Evolutionary conservation across 2,797 vertebrate species (phyloP).

Genomic region (Helarctos malayanus): DNA sequence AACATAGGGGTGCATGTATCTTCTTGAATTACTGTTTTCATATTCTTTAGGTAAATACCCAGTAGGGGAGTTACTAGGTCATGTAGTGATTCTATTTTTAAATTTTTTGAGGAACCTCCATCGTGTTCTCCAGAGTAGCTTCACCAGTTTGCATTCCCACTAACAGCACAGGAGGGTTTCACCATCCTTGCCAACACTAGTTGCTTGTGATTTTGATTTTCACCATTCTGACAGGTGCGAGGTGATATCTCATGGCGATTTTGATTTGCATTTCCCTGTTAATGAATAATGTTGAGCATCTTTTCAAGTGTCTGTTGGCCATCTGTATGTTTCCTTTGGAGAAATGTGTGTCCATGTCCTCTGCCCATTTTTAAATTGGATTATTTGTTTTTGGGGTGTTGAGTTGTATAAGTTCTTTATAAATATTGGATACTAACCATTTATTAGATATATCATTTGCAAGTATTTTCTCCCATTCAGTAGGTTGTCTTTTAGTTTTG

Average conservation of each 20-base stretch:
- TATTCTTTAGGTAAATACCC: neutral
- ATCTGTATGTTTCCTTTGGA: neutral
- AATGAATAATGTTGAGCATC: neutral
- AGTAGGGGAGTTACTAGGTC: neutral
- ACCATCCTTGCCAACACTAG: neutral
- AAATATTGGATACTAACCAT: neutral
- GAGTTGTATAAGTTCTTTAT: neutral
- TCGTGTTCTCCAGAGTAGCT: neutral
- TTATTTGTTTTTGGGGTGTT: neutral
- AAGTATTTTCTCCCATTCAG: neutral
- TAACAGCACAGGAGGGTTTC: neutral
- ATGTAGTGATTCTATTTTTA: neutral
- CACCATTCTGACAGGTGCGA: neutral
- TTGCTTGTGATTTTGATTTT: neutral
- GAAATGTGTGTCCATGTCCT: neutral
- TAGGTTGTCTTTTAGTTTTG: neutral
- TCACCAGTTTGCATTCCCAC: neutral
- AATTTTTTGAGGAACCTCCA: neutral
- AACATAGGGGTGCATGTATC: neutral
- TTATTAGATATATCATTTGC: neutral
- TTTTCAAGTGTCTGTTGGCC: neutral
- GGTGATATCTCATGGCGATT: neutral
- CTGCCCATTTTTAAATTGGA: neutral
- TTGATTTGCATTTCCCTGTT: neutral
- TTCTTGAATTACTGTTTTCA: neutral